These are phyloP conservation scores for Poeciliopsis retropinna DNA, from an alignment of 2,113 vertebrate species.

Conservation along the genomic window DNA sequence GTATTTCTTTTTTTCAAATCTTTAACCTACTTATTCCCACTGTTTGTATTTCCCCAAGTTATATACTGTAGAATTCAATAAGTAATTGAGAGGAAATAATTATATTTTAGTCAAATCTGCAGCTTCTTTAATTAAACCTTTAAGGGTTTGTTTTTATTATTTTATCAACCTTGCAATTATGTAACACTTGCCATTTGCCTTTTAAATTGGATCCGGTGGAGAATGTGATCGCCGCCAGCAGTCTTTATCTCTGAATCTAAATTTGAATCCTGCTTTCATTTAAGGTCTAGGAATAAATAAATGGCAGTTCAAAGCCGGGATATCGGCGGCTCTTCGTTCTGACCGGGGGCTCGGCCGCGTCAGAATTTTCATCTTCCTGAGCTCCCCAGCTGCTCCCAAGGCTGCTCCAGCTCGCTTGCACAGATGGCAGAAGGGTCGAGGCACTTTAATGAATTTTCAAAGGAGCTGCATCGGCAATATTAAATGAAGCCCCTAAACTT, in stretches of 20 bases:
- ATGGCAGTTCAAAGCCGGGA: constrained; percentile 59
- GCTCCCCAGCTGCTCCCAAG: constrained; percentile 56
- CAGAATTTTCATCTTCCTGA: constrained; percentile 71
- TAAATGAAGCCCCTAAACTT: constrained; percentile 72
- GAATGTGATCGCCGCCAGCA: constrained; percentile 13
- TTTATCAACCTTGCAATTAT: constrained; percentile 14
- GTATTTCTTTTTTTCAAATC: no score
- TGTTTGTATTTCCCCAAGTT: background rate
- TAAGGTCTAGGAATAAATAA: constrained; percentile 59
- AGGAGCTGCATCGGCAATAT: constrained; percentile 72
- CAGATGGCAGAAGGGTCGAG: constrained; percentile 75
- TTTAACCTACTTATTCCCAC: background rate
- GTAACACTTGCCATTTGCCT: constrained; percentile 44
- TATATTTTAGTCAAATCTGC: constrained; percentile 43
- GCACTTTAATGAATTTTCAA: constrained; percentile 81
- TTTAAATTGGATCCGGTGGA: constrained; percentile 25
- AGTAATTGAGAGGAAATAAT: constrained; percentile 54
- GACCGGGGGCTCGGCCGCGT: constrained; percentile 52
- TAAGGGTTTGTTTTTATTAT: constrained; percentile 19
- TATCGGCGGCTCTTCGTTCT: constrained; percentile 51
- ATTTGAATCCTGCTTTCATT: constrained; percentile 51
- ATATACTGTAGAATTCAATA: constrained; percentile 17
- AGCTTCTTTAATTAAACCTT: constrained; percentile 64
- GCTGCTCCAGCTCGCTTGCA: constrained; percentile 38
- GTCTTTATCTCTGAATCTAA: constrained; percentile 36